phyloP scores from a whole-genome alignment of 2,888 invertebrate species.

The Diarsia mendica region DNA sequence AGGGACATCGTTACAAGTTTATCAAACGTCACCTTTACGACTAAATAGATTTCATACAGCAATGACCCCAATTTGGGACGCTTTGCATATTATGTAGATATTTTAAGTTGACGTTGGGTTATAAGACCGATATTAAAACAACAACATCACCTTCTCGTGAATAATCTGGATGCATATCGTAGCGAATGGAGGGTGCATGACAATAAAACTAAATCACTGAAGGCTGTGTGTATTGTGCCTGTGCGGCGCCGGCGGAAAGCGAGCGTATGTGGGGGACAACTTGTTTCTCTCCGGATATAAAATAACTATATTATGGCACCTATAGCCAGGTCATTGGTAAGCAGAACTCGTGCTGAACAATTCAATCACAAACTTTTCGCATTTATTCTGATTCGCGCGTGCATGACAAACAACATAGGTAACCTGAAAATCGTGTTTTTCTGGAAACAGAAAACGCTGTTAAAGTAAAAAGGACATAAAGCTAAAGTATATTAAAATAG shows the following conservation, averaged over 20 bases:
- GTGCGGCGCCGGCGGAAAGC: conserved; percentile 89
- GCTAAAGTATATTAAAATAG: background rate
- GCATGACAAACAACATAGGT: conserved; percentile 44
- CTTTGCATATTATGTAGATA: conserved; percentile 51
- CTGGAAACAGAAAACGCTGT: background rate
- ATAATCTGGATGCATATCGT: conserved; percentile 78
- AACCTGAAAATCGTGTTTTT: conserved; percentile 28
- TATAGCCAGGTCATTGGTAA: conserved; percentile 67
- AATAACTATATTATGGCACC: conserved; percentile 79
- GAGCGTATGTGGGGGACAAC: conserved; percentile 86
- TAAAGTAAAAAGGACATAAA: background rate
- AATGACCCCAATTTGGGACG: conserved; percentile 63
- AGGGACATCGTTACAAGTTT: conserved; percentile 73
- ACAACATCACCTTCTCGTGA: conserved; percentile 76
- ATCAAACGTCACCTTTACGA: conserved; percentile 71
- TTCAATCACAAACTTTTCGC: conserved; percentile 66
- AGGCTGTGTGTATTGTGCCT: conserved; percentile 85
- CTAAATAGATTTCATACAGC: conserved; percentile 69
- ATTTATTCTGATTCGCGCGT: conserved; percentile 57
- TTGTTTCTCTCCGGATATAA: conserved; percentile 84
- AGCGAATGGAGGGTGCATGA: conserved; percentile 85
- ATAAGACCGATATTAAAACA: conserved; percentile 55
- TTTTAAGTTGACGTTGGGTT: conserved; percentile 19
- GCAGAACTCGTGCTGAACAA: conserved; percentile 61
- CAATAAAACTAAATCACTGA: conserved; percentile 90